Evolutionary conservation across 1,140 invertebrate species (phyloP), one percentile per base, ranked within the genome.

Genomic region (Pogonomyrmex barbatus): DNA sequence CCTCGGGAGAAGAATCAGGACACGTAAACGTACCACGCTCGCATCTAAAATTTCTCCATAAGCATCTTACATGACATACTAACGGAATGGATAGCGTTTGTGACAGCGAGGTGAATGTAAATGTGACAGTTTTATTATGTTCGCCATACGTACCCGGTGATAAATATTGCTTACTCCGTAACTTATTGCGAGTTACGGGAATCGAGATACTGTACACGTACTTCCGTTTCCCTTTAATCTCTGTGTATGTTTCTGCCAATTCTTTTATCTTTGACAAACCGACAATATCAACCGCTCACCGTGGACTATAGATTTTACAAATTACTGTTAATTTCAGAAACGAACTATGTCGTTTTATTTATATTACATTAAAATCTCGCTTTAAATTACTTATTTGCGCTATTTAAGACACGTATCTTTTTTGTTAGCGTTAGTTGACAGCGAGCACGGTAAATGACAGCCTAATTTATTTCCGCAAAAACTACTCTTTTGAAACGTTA

Each of bases 21-120:
- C 39, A 73, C 24, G 14, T 71, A 63, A 14, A 81, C 17, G 47
- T 24, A 52, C 17, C 60, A n/a, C 36, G 42, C 36, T 70, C 24
- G 30, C 78, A 36, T 71, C 68, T 83, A 83, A 71, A 75, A 39
- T 75, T 83, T 60, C 68, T 50, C 60, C 30, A 4, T 73, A 73
- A 82, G 54, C 79, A 60, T 60, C 42, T 54, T 83, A 83, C 36
- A 24, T 71, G 62, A 79, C 12, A 3, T 36, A 39, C 17, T 73
- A 83, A 83, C 17, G 47, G 42, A 75, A 73, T 39, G 42, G 17
- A 24, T 58, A 60, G 67, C 54, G 30, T 60, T 83, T 12, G 33
- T 75, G 17, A 75, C 14, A 70, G 36, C 36, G 47, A 56, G 4
- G 24, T 71, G 42, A 68, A 54, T 52, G 33, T 67, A 39, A 75